A percentile compares a stretch with the other conserved stretches of the same genome.
phyloP scores from a whole-genome alignment of 2,113 vertebrate species.

The Lycocorax pyrrhopterus region DNA sequence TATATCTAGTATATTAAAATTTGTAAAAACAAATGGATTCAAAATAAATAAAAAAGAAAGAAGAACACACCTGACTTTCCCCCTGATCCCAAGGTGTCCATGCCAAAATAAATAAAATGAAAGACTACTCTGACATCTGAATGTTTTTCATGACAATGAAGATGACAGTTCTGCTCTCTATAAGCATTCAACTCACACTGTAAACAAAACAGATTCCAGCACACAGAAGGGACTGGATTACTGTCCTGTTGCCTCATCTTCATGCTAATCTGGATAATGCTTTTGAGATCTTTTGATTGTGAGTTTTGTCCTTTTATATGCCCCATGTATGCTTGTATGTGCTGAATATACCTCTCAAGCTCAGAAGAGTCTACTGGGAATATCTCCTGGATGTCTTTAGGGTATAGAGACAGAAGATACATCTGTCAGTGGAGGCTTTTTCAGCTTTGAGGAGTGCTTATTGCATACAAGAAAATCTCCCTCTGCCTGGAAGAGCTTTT shows the following conservation, averaged over 20 bases:
- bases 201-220: background rate
- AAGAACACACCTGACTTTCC: background rate
- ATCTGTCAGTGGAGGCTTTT: background rate
- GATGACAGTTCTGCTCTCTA: background rate
- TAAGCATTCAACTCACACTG: fast-evolving
- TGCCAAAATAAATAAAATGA: background rate
- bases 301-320: background rate
- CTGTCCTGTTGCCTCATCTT: background rate
- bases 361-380: background rate
- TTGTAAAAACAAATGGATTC: background rate
- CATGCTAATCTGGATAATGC: background rate
- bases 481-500: background rate
- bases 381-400: background rate
- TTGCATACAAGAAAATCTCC: background rate
- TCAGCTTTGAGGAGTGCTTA: background rate
- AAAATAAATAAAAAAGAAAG: background rate
- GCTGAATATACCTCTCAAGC: background rate
- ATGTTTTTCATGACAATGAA: background rate
- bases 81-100: background rate
- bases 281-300: background rate
- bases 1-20: background rate
- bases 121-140: background rate
- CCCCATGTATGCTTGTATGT: background rate
- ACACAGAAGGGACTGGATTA: background rate
- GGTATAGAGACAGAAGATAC: background rate